Conservation (phyloP, 2,113 vertebrate species). For the Excalfactoria chinensis region DNA sequence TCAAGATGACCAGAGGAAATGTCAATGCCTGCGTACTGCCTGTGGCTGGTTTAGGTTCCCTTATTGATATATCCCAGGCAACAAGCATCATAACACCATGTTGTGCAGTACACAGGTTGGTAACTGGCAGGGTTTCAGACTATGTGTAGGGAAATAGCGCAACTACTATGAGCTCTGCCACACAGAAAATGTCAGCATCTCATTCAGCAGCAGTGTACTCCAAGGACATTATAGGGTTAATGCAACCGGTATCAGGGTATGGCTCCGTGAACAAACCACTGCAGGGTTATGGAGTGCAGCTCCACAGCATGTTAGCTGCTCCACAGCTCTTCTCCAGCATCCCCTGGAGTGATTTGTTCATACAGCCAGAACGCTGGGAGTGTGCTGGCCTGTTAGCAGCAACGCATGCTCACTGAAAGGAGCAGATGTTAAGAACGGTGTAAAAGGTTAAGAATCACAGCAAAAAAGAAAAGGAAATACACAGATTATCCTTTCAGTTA, state of each 20-base stretch:
- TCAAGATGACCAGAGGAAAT: constrained; percentile 11
- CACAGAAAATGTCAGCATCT: background rate
- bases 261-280: background rate
- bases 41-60: background rate
- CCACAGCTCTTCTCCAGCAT: background rate
- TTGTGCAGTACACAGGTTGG: background rate
- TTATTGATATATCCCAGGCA: background rate
- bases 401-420: background rate
- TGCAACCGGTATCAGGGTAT: background rate
- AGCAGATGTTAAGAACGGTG: background rate
- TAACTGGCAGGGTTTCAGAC: background rate
- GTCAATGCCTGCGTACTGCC: background rate
- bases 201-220: background rate
- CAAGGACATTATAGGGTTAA: background rate
- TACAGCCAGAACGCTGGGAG: background rate
- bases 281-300: background rate
- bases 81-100: background rate
- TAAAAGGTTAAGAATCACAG: background rate
- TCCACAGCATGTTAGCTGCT: background rate
- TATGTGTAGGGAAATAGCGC: background rate
- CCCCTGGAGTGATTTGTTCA: background rate
- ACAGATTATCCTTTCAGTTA: background rate
- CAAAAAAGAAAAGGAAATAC: background rate
- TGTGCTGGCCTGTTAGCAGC: background rate
- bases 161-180: background rate